phyloP scores from a whole-genome alignment of 2,797 vertebrate genomes.

The Lacerta bilineata region DNA sequence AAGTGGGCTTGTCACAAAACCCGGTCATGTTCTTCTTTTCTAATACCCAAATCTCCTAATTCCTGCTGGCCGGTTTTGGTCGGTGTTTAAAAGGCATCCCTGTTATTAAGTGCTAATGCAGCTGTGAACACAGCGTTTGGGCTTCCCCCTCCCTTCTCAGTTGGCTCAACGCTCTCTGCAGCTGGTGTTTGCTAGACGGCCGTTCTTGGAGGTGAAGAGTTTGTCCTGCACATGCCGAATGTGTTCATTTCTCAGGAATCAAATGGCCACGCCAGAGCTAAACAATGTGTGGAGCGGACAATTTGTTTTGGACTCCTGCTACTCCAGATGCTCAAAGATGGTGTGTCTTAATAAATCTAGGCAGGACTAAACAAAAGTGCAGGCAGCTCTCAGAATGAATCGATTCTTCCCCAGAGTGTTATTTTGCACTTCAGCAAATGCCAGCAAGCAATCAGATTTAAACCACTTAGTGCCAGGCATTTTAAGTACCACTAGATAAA shows the following conservation, averaged over 20 bases:
- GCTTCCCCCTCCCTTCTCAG: constrained; percentile 50
- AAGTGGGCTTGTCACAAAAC: constrained; percentile 53
- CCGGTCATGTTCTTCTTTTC: constrained; percentile 37
- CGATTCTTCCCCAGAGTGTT: not conserved
- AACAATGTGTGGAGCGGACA: constrained; percentile 65
- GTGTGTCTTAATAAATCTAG: constrained; percentile 60
- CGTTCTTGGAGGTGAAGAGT: constrained; percentile 77
- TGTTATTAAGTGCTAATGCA: constrained; percentile 68
- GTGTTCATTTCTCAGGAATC: constrained; percentile 79
- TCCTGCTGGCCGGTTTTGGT: constrained; percentile 60
- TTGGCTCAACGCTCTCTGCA: constrained; percentile 69
- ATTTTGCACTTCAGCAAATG: constrained; percentile 41
- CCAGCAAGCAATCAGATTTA: constrained; percentile 14
- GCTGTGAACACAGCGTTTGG: constrained; percentile 70
- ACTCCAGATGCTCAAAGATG: constrained; percentile 79
- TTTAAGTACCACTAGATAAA: not conserved
- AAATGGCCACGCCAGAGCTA: constrained; percentile 76
- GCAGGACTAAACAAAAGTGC: constrained; percentile 30
- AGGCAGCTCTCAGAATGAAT: constrained; percentile 49
- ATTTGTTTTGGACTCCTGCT: constrained; percentile 75
- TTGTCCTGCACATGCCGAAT: constrained; percentile 64
- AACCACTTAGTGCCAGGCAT: not conserved
- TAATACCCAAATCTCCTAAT: constrained; percentile 54
- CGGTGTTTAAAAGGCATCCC: constrained; percentile 56
- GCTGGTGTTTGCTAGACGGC: constrained; percentile 78